phyloP scores from a whole-genome alignment of 2,888 invertebrate species.

The Lepas anatifera region DNA sequence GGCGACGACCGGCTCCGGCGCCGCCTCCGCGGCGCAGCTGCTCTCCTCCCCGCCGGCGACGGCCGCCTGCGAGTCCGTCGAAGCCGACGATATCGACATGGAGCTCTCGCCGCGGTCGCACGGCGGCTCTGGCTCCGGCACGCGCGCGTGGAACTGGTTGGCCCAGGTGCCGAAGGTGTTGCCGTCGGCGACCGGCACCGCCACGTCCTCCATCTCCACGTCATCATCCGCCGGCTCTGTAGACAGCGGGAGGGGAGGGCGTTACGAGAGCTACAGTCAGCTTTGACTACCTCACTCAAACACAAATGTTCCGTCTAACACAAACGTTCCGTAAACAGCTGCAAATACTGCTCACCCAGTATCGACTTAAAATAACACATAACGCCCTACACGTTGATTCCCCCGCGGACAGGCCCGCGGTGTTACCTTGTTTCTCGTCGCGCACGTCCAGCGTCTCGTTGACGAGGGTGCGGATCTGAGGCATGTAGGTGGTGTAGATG shows the following conservation, averaged over 20 bases:
- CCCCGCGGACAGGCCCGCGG: too few species aligned
- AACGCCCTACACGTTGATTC: too few species aligned
- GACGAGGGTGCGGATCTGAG: constrained; percentile 79
- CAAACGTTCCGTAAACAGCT: too few species aligned
- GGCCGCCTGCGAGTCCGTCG: too few species aligned
- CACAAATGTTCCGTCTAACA: too few species aligned
- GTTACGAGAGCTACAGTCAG: too few species aligned
- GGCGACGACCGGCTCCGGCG: background rate
- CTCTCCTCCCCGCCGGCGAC: background rate
- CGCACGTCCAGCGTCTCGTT: constrained; percentile 68
- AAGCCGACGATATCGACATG: background rate
- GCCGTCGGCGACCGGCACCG: background rate
- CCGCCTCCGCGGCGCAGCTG: background rate
- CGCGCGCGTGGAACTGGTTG: constrained; percentile 9
- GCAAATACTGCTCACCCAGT: too few species aligned
- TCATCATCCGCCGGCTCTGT: background rate
- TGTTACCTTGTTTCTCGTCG: background rate
- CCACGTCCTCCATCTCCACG: background rate
- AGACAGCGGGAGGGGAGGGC: background rate
- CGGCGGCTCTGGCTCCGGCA: background rate
- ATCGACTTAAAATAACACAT: too few species aligned
- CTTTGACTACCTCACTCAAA: too few species aligned
- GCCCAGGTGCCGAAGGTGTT: constrained; percentile 11
- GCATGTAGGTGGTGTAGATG: constrained; percentile 71
- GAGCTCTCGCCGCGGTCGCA: background rate